Evolutionary conservation across 2,797 vertebrate genomes (phyloP).

Genomic region (Ispidina picta): DNA sequence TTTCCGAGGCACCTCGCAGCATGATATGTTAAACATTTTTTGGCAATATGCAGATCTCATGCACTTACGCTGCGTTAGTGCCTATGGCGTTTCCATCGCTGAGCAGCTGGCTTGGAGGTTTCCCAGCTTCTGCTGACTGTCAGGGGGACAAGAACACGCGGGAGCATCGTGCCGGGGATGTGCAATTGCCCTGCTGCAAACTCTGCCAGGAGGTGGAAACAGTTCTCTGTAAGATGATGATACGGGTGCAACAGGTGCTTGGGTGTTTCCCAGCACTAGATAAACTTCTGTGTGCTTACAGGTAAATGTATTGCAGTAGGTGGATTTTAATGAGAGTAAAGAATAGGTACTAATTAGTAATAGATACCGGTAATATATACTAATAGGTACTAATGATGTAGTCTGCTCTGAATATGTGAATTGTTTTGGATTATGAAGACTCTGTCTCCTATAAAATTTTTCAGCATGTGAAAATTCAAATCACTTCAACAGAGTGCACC

Average conservation of each 20-base stretch:
- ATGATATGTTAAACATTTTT: fast-evolving
- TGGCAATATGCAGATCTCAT: fast-evolving
- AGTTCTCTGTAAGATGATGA: not conserved
- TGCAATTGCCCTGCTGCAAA: fast-evolving
- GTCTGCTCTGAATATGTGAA: not conserved
- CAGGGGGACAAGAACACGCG: not conserved
- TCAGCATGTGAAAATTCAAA: not conserved
- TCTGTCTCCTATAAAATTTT: not conserved
- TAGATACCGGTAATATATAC: too few species aligned
- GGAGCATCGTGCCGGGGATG: not conserved
- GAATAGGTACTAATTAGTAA: not conserved
- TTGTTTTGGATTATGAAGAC: not conserved
- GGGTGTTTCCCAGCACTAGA: fast-evolving
- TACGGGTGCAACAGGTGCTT: not conserved
- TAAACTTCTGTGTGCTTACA: not conserved
- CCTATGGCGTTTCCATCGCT: fast-evolving
- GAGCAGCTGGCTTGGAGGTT: not conserved
- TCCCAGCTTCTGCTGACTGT: not conserved
- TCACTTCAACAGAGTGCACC: not conserved
- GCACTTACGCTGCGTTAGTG: fast-evolving
- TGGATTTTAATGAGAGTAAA: too few species aligned
- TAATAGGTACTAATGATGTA: not conserved
- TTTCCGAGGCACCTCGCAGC: fast-evolving
- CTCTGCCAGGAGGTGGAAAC: not conserved
- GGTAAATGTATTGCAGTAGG: fast-evolving